Percentiles rank a stretch among this genome's conserved stretches.
phyloP scores from a whole-genome alignment of 2,888 invertebrate genomes.

The Geophilus truncorum region DNA sequence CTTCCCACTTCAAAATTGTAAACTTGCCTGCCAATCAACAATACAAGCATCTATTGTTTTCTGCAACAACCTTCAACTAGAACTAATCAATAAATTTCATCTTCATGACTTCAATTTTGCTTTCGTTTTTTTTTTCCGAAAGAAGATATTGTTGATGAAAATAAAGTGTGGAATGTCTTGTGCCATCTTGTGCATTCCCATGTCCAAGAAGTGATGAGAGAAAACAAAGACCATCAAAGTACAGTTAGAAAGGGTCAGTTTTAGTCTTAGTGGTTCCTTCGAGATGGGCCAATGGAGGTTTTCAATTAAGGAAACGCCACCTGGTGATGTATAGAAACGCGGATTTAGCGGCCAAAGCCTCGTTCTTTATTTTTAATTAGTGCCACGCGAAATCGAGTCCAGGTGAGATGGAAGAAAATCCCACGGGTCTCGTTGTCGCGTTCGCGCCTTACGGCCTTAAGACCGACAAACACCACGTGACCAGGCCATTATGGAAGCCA shows the following conservation, averaged over 20 bases:
- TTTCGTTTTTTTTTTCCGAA: background rate
- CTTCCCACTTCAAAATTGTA: too few relatives aligned
- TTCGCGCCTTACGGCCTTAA: background rate
- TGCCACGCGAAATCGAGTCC: background rate
- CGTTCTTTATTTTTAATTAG: background rate
- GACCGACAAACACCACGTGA: slow-evolving; percentile 3
- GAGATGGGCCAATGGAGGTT: background rate
- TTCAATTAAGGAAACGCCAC: background rate
- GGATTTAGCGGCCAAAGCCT: background rate
- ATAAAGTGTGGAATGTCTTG: background rate
- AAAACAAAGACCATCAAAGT: background rate
- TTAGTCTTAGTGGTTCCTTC: background rate
- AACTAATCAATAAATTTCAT: too few relatives aligned
- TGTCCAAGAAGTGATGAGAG: background rate
- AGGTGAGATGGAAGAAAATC: background rate
- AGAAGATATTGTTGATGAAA: background rate
- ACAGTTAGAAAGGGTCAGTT: background rate
- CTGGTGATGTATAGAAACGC: background rate
- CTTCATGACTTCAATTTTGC: background rate
- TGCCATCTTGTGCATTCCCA: background rate
- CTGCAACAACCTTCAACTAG: too few relatives aligned
- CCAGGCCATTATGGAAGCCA: background rate
- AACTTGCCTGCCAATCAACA: too few relatives aligned
- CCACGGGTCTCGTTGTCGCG: background rate
- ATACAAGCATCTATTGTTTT: too few relatives aligned